Conservation (phyloP, 2,113 vertebrate species). For the Salvelinus fontinalis region DNA sequence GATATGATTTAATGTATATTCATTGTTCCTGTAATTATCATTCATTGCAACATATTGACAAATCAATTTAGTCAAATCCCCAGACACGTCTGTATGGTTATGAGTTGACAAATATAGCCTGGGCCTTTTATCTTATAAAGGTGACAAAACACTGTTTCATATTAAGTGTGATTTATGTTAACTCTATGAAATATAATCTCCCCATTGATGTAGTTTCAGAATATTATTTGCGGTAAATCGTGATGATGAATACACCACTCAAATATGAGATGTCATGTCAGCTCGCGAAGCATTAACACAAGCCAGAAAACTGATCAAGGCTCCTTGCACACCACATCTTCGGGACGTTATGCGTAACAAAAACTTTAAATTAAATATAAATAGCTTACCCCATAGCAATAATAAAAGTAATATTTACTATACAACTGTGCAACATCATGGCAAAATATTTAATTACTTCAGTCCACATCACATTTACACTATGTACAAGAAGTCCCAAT, state of each 20-base stretch:
- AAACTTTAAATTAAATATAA: constrained; percentile 80
- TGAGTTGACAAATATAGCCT: not conserved
- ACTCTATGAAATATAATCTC: no score
- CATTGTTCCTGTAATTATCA: constrained; percentile 34
- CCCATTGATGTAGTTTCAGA: not conserved
- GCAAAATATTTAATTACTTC: constrained; percentile 77
- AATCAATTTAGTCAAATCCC: not conserved
- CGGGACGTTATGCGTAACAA: constrained; percentile 25
- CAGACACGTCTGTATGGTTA: not conserved
- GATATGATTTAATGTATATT: constrained; percentile 56
- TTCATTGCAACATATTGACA: constrained; percentile 38
- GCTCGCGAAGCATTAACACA: constrained; percentile 46
- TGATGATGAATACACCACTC: not conserved
- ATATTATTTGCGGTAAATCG: not conserved
- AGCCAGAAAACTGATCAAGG: constrained; percentile 12
- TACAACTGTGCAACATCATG: constrained; percentile 85
- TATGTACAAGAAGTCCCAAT: constrained; percentile 82
- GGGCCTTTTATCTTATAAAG: no score
- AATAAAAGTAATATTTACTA: constrained; percentile 68
- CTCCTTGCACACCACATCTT: not conserved
- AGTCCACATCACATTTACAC: constrained; percentile 69
- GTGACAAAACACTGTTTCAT: no score
- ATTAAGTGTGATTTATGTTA: no score
- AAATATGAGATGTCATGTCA: constrained; percentile 42
- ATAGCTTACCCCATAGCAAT: constrained; percentile 66